These are phyloP conservation scores for Anthophora plumipes DNA, from an alignment of 2,888 invertebrate genomes.

Conservation along the genomic window DNA sequence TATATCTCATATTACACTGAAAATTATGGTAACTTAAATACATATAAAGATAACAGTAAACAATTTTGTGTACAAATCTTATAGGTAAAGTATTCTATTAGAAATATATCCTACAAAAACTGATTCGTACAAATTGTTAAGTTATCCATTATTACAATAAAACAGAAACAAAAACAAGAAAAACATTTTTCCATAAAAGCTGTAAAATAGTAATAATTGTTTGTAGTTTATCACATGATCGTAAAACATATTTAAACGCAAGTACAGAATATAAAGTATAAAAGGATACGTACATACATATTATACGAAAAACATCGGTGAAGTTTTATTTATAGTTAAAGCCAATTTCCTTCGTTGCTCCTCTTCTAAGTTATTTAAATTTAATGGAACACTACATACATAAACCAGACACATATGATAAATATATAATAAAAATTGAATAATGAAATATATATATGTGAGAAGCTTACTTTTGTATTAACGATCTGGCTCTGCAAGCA, in stretches of 20 bases:
- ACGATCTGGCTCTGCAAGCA: constrained; percentile 89
- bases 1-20: too few species aligned
- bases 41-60: too few species aligned
- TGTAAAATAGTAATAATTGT: neutral
- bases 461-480: constrained; percentile 85
- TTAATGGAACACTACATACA: constrained; percentile 84
- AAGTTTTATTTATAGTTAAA: constrained; percentile 85
- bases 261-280: neutral
- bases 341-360: constrained; percentile 86
- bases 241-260: neutral
- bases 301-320: constrained; percentile 91
- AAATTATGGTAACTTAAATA: too few species aligned
- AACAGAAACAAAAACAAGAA: neutral
- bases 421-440: neutral
- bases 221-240: neutral
- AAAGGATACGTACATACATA: neutral
- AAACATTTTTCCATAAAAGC: neutral
- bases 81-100: too few species aligned
- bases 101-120: too few species aligned
- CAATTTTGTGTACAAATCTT: too few species aligned
- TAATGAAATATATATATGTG: constrained; percentile 1
- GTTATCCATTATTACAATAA: too few species aligned
- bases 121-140: too few species aligned
- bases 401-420: constrained; percentile 58
- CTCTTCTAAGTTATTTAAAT: constrained; percentile 85